A percentile compares a stretch with the other conserved stretches of the same genome.
phyloP scores from a whole-genome alignment of 2,113 vertebrate species.

The Pavo muticus region DNA sequence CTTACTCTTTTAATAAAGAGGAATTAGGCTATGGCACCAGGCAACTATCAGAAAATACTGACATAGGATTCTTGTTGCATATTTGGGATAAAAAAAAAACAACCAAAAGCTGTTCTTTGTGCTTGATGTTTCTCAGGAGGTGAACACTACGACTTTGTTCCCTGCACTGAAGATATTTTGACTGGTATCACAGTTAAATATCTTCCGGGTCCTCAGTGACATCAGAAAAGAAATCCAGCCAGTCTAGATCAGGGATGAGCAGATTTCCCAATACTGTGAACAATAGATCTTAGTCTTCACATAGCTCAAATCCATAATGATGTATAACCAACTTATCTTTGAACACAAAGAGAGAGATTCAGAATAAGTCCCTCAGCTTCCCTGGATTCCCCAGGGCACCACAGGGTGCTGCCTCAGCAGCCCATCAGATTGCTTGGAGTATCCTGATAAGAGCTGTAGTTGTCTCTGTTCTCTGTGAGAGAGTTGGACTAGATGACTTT shows the following conservation, averaged over 20 bases:
- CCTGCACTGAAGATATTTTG: background rate
- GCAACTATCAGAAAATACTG: background rate
- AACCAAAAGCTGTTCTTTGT: background rate
- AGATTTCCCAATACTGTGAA: background rate
- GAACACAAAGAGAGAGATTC: background rate
- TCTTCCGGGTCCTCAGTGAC: background rate
- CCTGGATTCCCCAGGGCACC: background rate
- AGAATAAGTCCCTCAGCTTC: background rate
- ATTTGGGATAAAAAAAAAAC: background rate
- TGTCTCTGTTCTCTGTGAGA: too few species aligned
- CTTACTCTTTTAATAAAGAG: background rate
- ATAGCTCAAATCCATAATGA: rapidly evolving
- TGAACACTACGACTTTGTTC: background rate
- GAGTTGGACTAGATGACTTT: too few species aligned
- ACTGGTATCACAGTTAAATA: background rate
- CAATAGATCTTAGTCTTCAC: background rate
- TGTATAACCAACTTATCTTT: rapidly evolving
- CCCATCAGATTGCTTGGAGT: too few species aligned
- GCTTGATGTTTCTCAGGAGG: background rate
- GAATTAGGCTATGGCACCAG: background rate
- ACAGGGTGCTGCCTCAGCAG: background rate
- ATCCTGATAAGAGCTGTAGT: too few species aligned
- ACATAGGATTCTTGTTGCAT: background rate
- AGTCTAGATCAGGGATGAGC: background rate
- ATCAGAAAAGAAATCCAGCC: background rate